Conservation (phyloP, 2,797 vertebrate genomes). For the Myotis pilosus region DNA sequence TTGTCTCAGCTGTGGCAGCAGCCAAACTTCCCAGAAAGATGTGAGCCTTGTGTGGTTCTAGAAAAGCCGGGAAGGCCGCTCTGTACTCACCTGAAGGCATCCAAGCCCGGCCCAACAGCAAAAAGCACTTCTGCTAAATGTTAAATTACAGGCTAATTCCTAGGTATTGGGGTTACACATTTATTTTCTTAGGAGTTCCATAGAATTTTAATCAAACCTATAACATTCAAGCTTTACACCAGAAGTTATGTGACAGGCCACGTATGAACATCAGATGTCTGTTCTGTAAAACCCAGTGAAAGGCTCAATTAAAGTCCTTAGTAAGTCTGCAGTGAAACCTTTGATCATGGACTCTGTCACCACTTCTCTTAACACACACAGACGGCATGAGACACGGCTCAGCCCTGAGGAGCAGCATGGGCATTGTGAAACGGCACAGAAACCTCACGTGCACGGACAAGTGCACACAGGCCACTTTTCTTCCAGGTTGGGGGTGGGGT, state of each 20-base stretch:
- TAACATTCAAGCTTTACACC: conserved; percentile 4
- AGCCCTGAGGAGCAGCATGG: conserved; percentile 11
- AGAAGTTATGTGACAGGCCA: neutral
- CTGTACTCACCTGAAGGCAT: neutral
- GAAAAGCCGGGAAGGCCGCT: neutral
- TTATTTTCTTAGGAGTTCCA: conserved; percentile 29
- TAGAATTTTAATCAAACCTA: conserved; percentile 41
- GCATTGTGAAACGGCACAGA: neutral
- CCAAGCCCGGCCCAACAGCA: neutral
- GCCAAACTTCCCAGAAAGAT: conserved; percentile 48
- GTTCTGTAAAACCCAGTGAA: conserved; percentile 20
- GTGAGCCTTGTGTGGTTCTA: neutral
- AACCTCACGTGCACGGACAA: neutral
- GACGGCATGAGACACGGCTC: neutral
- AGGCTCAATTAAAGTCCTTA: conserved; percentile 46
- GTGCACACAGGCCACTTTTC: neutral
- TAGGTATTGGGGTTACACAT: neutral
- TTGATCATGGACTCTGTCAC: conserved; percentile 52
- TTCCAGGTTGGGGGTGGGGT: neutral
- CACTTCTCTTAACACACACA: conserved; percentile 15
- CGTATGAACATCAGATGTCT: neutral
- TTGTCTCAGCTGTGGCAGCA: conserved; percentile 18
- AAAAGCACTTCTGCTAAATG: neutral
- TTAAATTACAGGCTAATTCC: conserved; percentile 18
- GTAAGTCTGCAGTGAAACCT: conserved; percentile 35